Conservation (phyloP, 2,797 vertebrate genomes). For the Oreonectes daqikongensis region DNA sequence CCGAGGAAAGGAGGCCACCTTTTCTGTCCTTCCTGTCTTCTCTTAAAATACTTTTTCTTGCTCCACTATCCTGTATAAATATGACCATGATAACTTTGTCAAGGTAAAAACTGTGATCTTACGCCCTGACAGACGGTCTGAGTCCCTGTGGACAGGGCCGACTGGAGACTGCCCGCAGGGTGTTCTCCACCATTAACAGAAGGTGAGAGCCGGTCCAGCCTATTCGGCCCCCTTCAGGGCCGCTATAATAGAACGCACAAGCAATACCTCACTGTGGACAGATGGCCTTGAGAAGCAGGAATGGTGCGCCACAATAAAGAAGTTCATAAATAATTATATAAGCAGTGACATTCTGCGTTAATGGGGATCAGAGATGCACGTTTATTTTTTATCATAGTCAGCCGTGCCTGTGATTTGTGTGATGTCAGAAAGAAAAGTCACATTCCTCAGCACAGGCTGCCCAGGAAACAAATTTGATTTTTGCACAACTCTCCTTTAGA, state of each 20-base stretch:
- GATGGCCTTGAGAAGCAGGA: conserved; percentile 61
- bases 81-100: conserved; percentile 62
- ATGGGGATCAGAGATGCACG: conserved; percentile 11
- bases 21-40: conserved; percentile 12
- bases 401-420: background rate
- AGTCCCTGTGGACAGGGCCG: conserved; percentile 46
- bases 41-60: conserved; percentile 16
- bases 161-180: conserved; percentile 54
- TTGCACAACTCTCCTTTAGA: conserved; percentile 16
- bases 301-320: conserved; percentile 53
- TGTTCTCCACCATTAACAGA: conserved; percentile 56
- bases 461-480: conserved; percentile 1
- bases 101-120: conserved; percentile 58
- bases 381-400: conserved; percentile 11
- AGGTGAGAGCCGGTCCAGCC: conserved; percentile 48
- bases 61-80: conserved; percentile 26
- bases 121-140: conserved; percentile 55
- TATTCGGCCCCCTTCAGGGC: conserved; percentile 52
- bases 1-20: conserved; percentile 33
- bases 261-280: conserved; percentile 61
- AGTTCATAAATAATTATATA: conserved; percentile 61
- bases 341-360: conserved; percentile 37
- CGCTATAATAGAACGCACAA: conserved; percentile 53
- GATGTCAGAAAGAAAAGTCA: conserved; percentile 15
- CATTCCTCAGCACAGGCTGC: conserved; percentile 5